Conservation (phyloP, 2,113 vertebrate species). For the Amazona vittata region DNA sequence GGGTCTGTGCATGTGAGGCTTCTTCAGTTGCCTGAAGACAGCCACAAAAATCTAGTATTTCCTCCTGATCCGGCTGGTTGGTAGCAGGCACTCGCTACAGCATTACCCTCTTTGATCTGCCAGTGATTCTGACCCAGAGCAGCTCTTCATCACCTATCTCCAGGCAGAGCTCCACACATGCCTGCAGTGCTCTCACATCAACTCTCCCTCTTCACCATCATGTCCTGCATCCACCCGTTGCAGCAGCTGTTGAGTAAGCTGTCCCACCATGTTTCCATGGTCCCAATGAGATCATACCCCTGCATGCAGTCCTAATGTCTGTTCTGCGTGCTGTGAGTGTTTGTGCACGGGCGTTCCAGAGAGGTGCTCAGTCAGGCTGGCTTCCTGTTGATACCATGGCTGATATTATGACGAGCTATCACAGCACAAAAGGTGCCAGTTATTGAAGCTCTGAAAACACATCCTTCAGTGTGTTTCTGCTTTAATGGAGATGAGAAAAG, state of each 20-base stretch:
- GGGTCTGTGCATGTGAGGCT: not conserved
- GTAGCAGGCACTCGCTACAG: not conserved
- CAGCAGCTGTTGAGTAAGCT: not conserved
- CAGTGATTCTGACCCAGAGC: not conserved
- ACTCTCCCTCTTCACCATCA: not conserved
- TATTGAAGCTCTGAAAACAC: not conserved
- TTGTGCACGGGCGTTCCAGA: not conserved
- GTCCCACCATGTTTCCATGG: not conserved
- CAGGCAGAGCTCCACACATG: not conserved
- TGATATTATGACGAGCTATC: not conserved
- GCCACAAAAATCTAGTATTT: not conserved
- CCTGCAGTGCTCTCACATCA: not conserved
- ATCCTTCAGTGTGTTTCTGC: not conserved
- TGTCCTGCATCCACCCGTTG: not conserved
- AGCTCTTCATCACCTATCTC: not conserved
- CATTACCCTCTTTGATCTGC: not conserved
- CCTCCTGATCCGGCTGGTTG: not conserved
- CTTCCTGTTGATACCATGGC: not conserved
- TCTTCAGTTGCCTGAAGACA: not conserved
- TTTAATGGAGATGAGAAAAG: not conserved
- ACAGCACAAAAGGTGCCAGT: not conserved
- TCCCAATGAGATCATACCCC: fast-evolving
- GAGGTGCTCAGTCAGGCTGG: not conserved
- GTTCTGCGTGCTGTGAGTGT: not conserved
- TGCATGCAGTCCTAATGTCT: too few relatives aligned